phyloP scores from a whole-genome alignment of 2,113 vertebrate species.

The Equus quagga region DNA sequence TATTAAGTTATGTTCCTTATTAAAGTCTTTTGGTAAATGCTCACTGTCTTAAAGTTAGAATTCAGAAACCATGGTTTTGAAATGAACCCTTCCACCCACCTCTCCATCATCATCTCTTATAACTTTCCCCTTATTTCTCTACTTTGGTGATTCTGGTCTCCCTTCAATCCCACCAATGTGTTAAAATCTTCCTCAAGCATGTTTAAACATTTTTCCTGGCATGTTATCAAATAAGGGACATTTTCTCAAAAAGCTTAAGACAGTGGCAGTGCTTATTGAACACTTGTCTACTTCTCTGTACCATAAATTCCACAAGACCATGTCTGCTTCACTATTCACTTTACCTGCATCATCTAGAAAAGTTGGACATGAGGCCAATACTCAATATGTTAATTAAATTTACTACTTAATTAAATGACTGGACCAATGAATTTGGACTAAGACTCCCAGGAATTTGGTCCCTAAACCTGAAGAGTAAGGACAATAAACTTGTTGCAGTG shows the following conservation, averaged over 20 bases:
- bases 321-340: background rate
- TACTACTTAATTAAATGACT: background rate
- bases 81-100: accelerated
- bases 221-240: background rate
- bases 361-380: background rate
- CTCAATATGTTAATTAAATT: background rate
- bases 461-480: background rate
- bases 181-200: background rate
- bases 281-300: background rate
- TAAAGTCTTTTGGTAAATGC: background rate
- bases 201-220: background rate
- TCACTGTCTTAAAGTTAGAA: background rate
- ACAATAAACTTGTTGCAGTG: background rate
- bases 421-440: background rate
- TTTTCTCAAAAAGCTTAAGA: background rate
- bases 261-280: background rate
- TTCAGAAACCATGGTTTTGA: background rate
- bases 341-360: background rate
- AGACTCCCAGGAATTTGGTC: background rate
- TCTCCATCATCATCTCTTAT: background rate
- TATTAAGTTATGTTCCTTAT: background rate
- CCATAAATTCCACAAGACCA: background rate
- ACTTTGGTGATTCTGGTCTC: background rate
- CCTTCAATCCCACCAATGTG: background rate
- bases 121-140: background rate